Evolutionary conservation across 2,888 invertebrate genomes (phyloP).

Genomic region (Allolobophora icterica): DNA sequence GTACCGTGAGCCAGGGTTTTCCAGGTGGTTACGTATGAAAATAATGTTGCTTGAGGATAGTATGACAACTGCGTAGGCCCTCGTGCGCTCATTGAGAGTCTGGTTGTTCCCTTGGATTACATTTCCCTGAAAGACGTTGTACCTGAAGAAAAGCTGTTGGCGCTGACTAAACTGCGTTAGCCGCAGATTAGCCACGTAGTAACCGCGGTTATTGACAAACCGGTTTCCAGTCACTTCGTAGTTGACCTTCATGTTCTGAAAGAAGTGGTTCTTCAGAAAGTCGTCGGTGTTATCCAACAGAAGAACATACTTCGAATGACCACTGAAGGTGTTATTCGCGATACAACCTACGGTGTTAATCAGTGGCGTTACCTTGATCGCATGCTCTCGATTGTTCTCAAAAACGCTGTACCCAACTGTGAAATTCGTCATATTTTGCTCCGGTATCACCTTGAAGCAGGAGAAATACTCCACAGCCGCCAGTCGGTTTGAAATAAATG

Average conservation of each 20-base stretch:
- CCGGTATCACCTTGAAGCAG: slow-evolving; percentile 73
- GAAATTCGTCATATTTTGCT: slow-evolving; percentile 55
- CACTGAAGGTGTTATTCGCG: slow-evolving; percentile 84
- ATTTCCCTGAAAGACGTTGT: slow-evolving; percentile 88
- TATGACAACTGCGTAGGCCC: slow-evolving; percentile 90
- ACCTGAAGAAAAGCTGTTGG: slow-evolving; percentile 77
- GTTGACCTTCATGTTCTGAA: slow-evolving; percentile 57
- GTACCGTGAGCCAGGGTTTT: slow-evolving; percentile 86
- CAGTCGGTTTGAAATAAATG: slow-evolving; percentile 80
- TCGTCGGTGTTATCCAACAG: slow-evolving; percentile 78
- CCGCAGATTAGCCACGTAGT: slow-evolving; percentile 85
- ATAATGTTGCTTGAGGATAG: slow-evolving; percentile 88
- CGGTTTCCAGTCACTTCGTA: slow-evolving; percentile 72
- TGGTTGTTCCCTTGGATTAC: slow-evolving; percentile 74
- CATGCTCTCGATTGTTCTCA: slow-evolving; percentile 58
- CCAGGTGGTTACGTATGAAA: slow-evolving; percentile 86
- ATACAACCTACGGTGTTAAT: slow-evolving; percentile 63
- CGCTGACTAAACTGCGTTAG: slow-evolving; percentile 84
- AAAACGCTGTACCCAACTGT: slow-evolving; percentile 61
- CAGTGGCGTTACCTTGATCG: slow-evolving; percentile 59
- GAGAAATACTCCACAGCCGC: slow-evolving; percentile 83
- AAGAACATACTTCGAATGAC: slow-evolving; percentile 82
- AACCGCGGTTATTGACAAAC: slow-evolving; percentile 85
- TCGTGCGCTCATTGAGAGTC: slow-evolving; percentile 81
- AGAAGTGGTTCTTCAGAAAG: slow-evolving; percentile 59